These are phyloP conservation scores for Podilymbus podiceps DNA, from an alignment of 2,113 vertebrate genomes.

Conservation along the genomic window DNA sequence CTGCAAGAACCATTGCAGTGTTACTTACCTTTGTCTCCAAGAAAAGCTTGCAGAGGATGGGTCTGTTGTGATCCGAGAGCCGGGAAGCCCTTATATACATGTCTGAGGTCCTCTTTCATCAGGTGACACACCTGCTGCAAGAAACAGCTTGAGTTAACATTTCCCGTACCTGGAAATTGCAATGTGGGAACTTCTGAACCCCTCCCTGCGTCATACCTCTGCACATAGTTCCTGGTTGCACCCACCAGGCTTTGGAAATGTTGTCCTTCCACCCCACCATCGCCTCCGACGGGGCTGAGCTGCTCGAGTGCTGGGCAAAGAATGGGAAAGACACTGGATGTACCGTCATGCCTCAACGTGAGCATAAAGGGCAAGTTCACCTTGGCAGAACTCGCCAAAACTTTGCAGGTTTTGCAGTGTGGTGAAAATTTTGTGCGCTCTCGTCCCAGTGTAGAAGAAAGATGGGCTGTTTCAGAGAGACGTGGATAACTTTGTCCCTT, in stretches of 20 bases:
- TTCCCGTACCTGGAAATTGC: slow-evolving; percentile 22
- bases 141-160: neutral
- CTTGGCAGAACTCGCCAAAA: neutral
- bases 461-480: fast-evolving
- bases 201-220: neutral
- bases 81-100: neutral
- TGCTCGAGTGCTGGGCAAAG: neutral
- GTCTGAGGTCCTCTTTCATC: neutral
- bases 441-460: fast-evolving
- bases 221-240: neutral
- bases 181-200: neutral
- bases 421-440: fast-evolving
- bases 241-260: neutral
- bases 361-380: fast-evolving
- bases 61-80: fast-evolving
- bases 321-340: fast-evolving
- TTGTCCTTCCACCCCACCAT: neutral
- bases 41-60: neutral
- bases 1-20: fast-evolving
- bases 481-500: fast-evolving
- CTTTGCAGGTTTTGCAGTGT: fast-evolving
- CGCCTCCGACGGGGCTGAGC: neutral
- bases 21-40: neutral
- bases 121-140: slow-evolving; percentile 23
- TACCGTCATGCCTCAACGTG: fast-evolving